Conservation (phyloP, 2,888 invertebrate genomes). For the Alviniconcha strummeri region DNA sequence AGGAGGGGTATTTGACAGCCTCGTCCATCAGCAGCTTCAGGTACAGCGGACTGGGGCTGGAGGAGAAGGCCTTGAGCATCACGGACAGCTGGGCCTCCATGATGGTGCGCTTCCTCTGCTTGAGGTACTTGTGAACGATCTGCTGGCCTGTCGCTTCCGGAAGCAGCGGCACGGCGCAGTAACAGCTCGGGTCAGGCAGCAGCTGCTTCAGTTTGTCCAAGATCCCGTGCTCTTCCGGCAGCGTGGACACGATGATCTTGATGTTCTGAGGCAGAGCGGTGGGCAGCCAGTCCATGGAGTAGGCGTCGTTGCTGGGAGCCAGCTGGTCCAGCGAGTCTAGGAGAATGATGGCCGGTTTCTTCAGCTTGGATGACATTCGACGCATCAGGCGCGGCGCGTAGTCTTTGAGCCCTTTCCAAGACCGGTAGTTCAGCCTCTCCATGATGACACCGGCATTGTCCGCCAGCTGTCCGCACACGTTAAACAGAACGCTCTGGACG, state of each 20-base stretch:
- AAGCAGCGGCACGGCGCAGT: slow-evolving; percentile 57
- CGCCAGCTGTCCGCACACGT: slow-evolving; percentile 60
- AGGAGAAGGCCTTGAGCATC: slow-evolving; percentile 51
- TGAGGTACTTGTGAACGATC: slow-evolving; percentile 56
- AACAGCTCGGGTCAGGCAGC: slow-evolving; percentile 50
- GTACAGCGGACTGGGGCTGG: slow-evolving; percentile 61
- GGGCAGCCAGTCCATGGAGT: slow-evolving; percentile 58
- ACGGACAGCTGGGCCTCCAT: slow-evolving; percentile 54
- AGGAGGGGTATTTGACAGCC: slow-evolving; percentile 62
- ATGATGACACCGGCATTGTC: slow-evolving; percentile 55
- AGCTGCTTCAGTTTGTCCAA: slow-evolving; percentile 51
- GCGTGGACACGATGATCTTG: slow-evolving; percentile 61
- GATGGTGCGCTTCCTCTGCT: slow-evolving; percentile 48
- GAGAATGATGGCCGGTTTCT: slow-evolving; percentile 61
- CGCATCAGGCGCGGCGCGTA: slow-evolving; percentile 62
- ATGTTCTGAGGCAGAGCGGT: slow-evolving; percentile 60
- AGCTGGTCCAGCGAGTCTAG: slow-evolving; percentile 70
- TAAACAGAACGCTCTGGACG: slow-evolving; percentile 55
- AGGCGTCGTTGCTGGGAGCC: slow-evolving; percentile 49
- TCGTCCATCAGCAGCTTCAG: slow-evolving; percentile 67
- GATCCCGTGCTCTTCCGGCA: slow-evolving; percentile 58
- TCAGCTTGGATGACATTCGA: slow-evolving; percentile 49
- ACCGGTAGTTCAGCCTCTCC: slow-evolving; percentile 60
- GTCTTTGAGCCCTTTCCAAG: slow-evolving; percentile 51
- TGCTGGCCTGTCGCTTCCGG: slow-evolving; percentile 57